Evolutionary conservation across 2,888 invertebrate genomes (phyloP).

Genomic region (Chrysopilus asiliformis): DNA sequence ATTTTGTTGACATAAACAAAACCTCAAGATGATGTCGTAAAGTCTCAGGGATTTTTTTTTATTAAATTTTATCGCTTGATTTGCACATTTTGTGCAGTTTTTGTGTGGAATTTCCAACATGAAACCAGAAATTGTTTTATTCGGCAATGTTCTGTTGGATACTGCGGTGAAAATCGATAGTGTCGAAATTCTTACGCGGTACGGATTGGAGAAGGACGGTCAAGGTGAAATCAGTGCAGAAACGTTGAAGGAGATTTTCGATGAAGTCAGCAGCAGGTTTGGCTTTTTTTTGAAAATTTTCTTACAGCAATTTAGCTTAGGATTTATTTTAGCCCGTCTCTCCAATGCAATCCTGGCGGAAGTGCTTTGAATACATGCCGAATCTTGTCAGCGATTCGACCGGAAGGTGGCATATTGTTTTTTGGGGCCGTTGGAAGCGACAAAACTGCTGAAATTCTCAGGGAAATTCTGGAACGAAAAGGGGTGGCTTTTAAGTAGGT

Average conservation of each 20-base stretch:
- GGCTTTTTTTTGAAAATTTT: too few relatives aligned
- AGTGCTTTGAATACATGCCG: conserved; percentile 39
- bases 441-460: conserved; percentile 33
- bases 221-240: conserved; percentile 28
- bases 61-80: too few relatives aligned
- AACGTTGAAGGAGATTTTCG: conserved; percentile 21
- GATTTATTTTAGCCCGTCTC: too few relatives aligned
- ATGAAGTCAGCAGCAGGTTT: too few relatives aligned
- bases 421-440: conserved; percentile 43
- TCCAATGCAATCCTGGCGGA: conserved; percentile 36
- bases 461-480: conserved; percentile 29
- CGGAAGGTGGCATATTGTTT: too few relatives aligned
- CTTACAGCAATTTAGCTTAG: too few relatives aligned
- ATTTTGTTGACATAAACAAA: too few relatives aligned
- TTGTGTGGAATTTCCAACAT: too few relatives aligned
- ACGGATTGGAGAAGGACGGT: conserved; percentile 22
- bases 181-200: conserved; percentile 24
- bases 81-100: too few relatives aligned
- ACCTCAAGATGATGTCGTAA: too few relatives aligned
- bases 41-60: too few relatives aligned
- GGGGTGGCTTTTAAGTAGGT: too few relatives aligned
- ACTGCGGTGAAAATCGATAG: conserved; percentile 23
- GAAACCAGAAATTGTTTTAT: conserved; percentile 28
- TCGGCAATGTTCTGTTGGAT: conserved; percentile 32
- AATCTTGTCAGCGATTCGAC: conserved; percentile 31